Conservation (phyloP, 2,888 invertebrate species). For the Drosophila siamana region DNA sequence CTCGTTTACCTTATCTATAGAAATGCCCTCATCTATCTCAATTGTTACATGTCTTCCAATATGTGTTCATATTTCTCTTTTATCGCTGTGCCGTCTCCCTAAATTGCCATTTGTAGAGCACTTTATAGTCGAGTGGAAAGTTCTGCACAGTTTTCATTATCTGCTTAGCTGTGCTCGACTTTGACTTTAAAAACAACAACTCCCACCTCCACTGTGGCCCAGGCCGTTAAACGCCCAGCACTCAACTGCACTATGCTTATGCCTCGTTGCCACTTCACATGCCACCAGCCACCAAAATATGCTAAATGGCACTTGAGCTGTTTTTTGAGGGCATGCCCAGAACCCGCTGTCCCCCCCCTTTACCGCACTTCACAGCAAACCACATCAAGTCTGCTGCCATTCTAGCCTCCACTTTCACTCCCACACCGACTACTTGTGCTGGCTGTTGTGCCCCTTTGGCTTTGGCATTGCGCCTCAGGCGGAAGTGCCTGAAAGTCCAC, state of each 20-base stretch:
- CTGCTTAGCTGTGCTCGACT: constrained; percentile 42
- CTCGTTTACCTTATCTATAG: too few species aligned
- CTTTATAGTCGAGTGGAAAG: neutral
- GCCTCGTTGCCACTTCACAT: constrained; percentile 28
- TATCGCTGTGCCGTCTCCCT: neutral
- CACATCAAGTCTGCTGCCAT: neutral
- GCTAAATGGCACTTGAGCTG: constrained; percentile 71
- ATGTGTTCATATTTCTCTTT: neutral
- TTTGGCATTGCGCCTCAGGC: constrained; percentile 49
- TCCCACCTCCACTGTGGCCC: neutral
- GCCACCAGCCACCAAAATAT: constrained; percentile 60
- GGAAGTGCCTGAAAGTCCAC: constrained; percentile 63
- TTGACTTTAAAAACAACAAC: constrained; percentile 33
- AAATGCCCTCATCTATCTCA: too few species aligned
- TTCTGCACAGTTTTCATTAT: constrained; percentile 26
- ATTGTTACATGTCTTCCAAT: neutral
- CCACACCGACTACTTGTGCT: neutral
- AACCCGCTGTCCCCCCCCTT: neutral
- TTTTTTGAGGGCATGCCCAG: constrained; percentile 23
- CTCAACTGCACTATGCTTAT: constrained; percentile 15
- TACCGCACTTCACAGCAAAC: neutral
- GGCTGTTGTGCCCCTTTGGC: constrained; percentile 32
- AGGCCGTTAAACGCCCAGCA: neutral
- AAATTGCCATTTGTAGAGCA: neutral
- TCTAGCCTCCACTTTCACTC: neutral